These are phyloP conservation scores for Saguinus oedipus DNA, from an alignment of 2,797 vertebrate genomes.

Conservation along the genomic window DNA sequence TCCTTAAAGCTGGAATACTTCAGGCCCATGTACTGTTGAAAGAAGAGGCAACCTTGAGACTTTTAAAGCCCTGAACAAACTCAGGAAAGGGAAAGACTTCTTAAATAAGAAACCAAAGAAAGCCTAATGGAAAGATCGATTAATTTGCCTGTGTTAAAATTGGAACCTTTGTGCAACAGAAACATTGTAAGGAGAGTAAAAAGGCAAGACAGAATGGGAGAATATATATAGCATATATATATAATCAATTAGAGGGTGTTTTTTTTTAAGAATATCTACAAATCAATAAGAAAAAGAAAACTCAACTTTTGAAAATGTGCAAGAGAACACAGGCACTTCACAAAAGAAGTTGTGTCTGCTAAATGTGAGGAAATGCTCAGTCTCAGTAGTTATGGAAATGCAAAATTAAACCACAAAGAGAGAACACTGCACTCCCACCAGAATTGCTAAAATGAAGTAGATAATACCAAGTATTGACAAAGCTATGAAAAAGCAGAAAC, in stretches of 20 bases:
- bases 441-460: not conserved
- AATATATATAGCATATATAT: not conserved
- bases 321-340: not conserved
- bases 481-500: not conserved
- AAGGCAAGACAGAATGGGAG: not conserved
- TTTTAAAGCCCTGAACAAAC: conserved; percentile 81
- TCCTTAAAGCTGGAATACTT: conserved; percentile 75
- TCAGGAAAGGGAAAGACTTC: conserved; percentile 1
- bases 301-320: not conserved
- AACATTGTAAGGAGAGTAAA: not conserved
- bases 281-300: not conserved
- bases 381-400: not conserved
- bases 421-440: not conserved
- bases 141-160: not conserved
- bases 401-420: not conserved
- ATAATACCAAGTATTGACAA: not conserved
- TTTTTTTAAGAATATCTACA: not conserved
- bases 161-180: not conserved
- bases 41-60: conserved; percentile 63
- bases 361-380: not conserved
- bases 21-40: not conserved
- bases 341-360: not conserved
- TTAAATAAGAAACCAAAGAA: not conserved
- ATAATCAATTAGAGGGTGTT: not conserved
- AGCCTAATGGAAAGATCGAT: not conserved